Evolutionary conservation across 2,797 vertebrate genomes (phyloP), one percentile per base, ranked within the genome.

Genomic region (Pelochelys cantorii): DNA sequence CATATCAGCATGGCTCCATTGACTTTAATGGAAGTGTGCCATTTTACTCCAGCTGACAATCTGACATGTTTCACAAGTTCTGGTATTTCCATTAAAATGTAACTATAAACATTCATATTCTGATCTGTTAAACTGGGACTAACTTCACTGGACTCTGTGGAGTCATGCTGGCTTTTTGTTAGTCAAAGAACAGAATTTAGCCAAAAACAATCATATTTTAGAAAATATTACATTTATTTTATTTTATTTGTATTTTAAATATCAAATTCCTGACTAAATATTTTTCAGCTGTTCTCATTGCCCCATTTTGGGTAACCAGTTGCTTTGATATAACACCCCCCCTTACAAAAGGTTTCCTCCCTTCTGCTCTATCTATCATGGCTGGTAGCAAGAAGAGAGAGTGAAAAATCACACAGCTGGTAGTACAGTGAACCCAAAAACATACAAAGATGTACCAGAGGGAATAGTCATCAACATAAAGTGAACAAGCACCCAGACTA

Each of bases 381-480:
- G 92, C 96, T 97, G 95, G 90, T 97, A 96, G 94, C 96, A 98
- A 97, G 95, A 97, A 97, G 79, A 95, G 83, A 97, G 90, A 96
- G 95, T 97, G 94, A 97, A 97, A 98, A 97, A 98, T 94, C 11
- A 88, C 97, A 97, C 98, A 98, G 97, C 98, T 98, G 98, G 97
- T 96, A 94, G 97, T 97, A 98, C 96, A 97, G 98, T 97, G 98
- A 98, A 98, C 98, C 98, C 97, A 97, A 97, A 98, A 98, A 98
- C 98, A 98, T 96, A 97, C 97, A 98, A 98, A 97, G 97, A 95
- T 0, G 81, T 98, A 97, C 98, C 97, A 93, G 97, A 98, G 98
- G 98, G 98, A 98, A 98, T 97, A 98, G 97, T 97, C 98, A 98
- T 98, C 97, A 98, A 98, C 98, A 97, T 95, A 95, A 98, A 98